A percentile compares a stretch with the other conserved stretches of the same genome.
phyloP scores from a whole-genome alignment of 1,140 invertebrate species.

The Aleiodes sp. region DNA sequence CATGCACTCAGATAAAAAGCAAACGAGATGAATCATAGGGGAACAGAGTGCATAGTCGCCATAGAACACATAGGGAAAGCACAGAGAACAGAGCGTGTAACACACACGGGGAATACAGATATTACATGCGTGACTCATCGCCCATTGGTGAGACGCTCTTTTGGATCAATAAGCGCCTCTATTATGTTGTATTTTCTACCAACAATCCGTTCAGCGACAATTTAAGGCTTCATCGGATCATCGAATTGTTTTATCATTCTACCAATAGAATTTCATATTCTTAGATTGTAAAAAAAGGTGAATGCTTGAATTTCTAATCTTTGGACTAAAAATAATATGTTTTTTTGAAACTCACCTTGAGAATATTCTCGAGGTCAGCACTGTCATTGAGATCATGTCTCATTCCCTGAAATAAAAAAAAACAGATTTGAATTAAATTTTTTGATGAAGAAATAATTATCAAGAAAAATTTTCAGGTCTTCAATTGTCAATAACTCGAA shows the following conservation, averaged over 20 bases:
- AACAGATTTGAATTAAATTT: constrained; percentile 4
- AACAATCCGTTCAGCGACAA: constrained; percentile 12
- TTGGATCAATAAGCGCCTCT: constrained; percentile 34
- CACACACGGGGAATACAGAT: constrained; percentile 26
- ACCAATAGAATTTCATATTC: too few relatives aligned
- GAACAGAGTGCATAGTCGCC: constrained; percentile 26
- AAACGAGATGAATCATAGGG: constrained; percentile 35
- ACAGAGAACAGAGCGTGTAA: not conserved
- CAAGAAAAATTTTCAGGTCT: constrained; percentile 16
- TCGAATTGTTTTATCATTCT: not conserved
- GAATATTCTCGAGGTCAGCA: constrained; percentile 54
- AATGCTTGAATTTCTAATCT: too few relatives aligned
- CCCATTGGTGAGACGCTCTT: constrained; percentile 24
- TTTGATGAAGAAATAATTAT: too few relatives aligned
- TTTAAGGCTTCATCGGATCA: constrained; percentile 7
- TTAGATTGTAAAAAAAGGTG: too few relatives aligned
- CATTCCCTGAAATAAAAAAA: constrained; percentile 47
- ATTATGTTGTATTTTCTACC: constrained; percentile 32
- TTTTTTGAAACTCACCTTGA: constrained; percentile 48
- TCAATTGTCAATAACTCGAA: too few relatives aligned
- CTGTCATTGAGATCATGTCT: constrained; percentile 46
- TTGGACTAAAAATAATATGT: not conserved
- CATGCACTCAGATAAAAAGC: not conserved
- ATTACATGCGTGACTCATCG: constrained; percentile 38
- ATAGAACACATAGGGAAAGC: constrained; percentile 18